phyloP scores from a whole-genome alignment of 2,113 vertebrate genomes.

The Nesospiza acunhae region DNA sequence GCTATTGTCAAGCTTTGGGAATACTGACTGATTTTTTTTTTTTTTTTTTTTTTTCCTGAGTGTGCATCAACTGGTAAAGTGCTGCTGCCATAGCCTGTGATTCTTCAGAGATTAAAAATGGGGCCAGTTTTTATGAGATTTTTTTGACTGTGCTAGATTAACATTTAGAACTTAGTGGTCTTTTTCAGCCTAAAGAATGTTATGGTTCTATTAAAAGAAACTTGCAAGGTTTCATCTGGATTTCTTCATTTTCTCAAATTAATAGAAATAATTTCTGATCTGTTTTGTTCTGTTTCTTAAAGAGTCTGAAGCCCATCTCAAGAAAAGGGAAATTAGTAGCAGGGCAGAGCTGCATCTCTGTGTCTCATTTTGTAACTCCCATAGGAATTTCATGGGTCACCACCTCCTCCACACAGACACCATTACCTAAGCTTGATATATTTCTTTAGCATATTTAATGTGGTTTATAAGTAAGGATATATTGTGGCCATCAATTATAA shows the following conservation, averaged over 20 bases:
- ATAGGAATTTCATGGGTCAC: neutral
- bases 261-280: neutral
- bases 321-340: neutral
- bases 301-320: neutral
- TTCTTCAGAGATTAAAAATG: neutral
- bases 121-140: neutral
- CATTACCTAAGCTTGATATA: neutral
- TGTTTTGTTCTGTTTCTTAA: neutral
- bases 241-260: neutral
- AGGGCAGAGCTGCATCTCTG: neutral
- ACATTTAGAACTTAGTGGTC: neutral
- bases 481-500: neutral
- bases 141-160: neutral
- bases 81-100: neutral
- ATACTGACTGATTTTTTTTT: fast-evolving
- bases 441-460: neutral
- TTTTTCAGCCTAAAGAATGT: neutral
- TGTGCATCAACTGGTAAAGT: neutral
- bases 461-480: neutral
- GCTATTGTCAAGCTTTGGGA: neutral
- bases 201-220: neutral
- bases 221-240: neutral
- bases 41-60: too few species aligned
- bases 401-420: neutral
- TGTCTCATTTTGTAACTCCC: neutral